Evolutionary conservation across 2,797 vertebrate genomes (phyloP).

Genomic region (Chromis chromis): DNA sequence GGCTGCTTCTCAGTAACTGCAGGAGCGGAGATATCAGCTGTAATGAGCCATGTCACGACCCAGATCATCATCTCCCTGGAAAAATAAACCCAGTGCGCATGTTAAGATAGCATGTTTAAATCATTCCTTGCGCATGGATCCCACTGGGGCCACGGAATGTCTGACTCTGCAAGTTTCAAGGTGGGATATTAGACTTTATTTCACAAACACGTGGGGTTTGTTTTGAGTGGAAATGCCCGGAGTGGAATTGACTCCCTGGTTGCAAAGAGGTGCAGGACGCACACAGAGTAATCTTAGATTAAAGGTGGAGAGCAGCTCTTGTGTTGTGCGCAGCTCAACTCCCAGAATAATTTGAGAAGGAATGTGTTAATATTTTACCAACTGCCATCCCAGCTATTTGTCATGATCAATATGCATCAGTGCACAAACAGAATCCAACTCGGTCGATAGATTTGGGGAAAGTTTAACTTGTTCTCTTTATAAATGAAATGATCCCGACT

Average conservation of each 20-base stretch:
- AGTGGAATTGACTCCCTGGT: background rate
- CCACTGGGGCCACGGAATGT: background rate
- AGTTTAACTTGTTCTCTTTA: conserved; percentile 8
- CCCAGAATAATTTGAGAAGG: conserved; percentile 1
- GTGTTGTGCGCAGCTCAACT: conserved; percentile 8
- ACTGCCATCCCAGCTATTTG: background rate
- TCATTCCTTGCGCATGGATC: conserved; percentile 7
- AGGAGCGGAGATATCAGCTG: conserved; percentile 12
- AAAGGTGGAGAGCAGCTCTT: background rate
- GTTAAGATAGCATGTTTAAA: background rate
- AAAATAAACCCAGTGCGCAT: conserved; percentile 13
- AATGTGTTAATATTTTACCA: background rate
- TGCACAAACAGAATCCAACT: background rate
- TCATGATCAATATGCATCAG: background rate
- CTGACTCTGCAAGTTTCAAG: conserved; percentile 21
- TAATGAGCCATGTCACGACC: conserved; percentile 26
- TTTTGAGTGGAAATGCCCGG: background rate
- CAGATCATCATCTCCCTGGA: conserved; percentile 25
- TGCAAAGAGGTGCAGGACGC: background rate
- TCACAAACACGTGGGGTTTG: background rate
- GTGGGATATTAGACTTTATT: background rate
- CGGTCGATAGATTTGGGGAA: background rate
- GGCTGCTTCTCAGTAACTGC: conserved; percentile 22
- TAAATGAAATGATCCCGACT: background rate
- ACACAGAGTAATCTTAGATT: background rate